Base-by-base conservation (phyloP, 2,888 invertebrate genomes). In the Ochropleura plecta region DNA sequence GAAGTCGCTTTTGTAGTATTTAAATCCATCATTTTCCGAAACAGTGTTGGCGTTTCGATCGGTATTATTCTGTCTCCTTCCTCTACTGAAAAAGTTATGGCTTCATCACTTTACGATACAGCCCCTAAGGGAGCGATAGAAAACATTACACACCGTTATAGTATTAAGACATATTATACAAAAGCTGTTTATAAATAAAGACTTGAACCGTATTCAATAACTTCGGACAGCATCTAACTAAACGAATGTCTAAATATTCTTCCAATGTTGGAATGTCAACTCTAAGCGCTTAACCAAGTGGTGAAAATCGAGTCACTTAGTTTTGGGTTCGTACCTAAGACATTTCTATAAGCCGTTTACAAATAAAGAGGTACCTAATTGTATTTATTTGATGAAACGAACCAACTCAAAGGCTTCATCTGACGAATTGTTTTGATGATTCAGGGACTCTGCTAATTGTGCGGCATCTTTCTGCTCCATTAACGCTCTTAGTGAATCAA, bases 401-500 rank as follows among this genome's bases (percentile, higher is more conserved):
- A 55, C 55, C 14, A 84, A 73, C 68, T 73, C 82, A 82, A 84
- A 76, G 68, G 42, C n/a, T 20, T 62, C 64, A 76, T 76, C 68
- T 73, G 63, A 77, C 73, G 70, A 51, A 84, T 84, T 84, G 73
- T 84, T 81, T 71, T 85, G 82, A 82, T 81, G 85, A 84, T 73
- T 82, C 73, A 77, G 85, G 81, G 57, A 51, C 65, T 71, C 82
- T 76, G 59, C 62, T 84, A 82, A 82, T 81, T 82, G 70, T 77
- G 70, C 82, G 63, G 53, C 81, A 67, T 77, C 77, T 82, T 82
- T 82, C 85, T 77, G 44, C 85, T 84, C 82, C 77, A 82, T 82
- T 82, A 81, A 81, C 82, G 66, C 59, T 67, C 73, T 84, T 73
- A 82, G 85, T 44, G 80, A 60, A 89, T 92, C 82, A 82, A 82